Base-by-base conservation (phyloP, 2,888 invertebrate species). In the Cheilosia variabilis region DNA sequence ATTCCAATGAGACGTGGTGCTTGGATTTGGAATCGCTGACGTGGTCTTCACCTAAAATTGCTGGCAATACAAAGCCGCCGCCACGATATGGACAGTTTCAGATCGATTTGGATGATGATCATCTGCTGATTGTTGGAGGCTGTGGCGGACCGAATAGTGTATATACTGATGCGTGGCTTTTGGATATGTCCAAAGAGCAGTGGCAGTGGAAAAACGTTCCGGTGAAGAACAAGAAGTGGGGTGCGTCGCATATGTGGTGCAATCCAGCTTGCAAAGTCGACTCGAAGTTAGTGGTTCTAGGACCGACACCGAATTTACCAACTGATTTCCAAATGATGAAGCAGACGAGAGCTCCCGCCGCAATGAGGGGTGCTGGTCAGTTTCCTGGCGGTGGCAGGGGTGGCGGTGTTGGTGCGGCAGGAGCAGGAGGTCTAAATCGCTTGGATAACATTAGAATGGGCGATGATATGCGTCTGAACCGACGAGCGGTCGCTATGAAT, bases 21-120 rank as follows among this genome's bases (percentile, higher is more conserved):
- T 94, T 98, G 86, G 95, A 98, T 93, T 93, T 98, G 87, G 94
- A 94, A 13, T 94, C 94, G 58, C 94, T 95, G 89, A 93, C 92
- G 60, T 98, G 98, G 98, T 94, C 94, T 88, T 95, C 96, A 90
- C 96, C 96, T 89, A 93, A 94, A 55, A 96, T 96, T 60, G 88
- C 89, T 4, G 90, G 91, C 15, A 94, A 94, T 87, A 93, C 94
- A 0, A 95, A 95, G 88, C 98, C 98, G 2, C 93, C 94, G n/a
- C 95, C 97, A 31, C 93, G 99, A 87, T 98, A 98, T 93, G 98
- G 98, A 7, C 98, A 98, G 90, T 97, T 98, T n/a, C 97, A 98
- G 91, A 95, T 98, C 73, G 93, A 94, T 66, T 91, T 98, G 79
- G 96, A 97, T 91, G 95, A 95, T 68, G 93, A 95, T 57, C 95